Percentiles rank a stretch among this genome's conserved stretches.
Evolutionary conservation across 2,888 invertebrate species (phyloP).

Genomic region (Yponomeuta plumbellus): DNA sequence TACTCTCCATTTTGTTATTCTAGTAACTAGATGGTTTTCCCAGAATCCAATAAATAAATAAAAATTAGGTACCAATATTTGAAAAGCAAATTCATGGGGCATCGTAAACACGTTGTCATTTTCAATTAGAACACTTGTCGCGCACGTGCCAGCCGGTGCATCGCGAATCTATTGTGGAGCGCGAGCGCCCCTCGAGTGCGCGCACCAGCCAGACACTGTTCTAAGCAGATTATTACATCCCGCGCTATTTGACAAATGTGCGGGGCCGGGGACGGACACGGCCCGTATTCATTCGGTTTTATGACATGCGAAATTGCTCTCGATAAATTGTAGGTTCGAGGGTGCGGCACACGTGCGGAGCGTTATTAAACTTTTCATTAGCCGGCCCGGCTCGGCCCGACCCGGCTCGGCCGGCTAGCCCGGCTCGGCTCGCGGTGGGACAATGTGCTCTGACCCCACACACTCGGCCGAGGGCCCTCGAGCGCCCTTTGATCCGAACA

Average conservation of each 20-base stretch:
- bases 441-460: slow-evolving; percentile 18
- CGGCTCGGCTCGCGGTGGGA: not conserved
- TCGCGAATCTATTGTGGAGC: slow-evolving; percentile 26
- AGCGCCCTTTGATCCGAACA: slow-evolving; percentile 4
- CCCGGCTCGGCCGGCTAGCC: no score
- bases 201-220: no score
- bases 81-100: not conserved
- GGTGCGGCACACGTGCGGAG: slow-evolving; percentile 51
- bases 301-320: slow-evolving; percentile 74
- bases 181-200: no score
- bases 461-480: slow-evolving; percentile 13
- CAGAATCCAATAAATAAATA: no score
- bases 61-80: no score
- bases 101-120: not conserved
- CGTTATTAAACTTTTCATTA: slow-evolving; percentile 72
- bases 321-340: slow-evolving; percentile 52
- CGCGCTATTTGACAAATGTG: slow-evolving; percentile 4
- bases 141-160: slow-evolving; percentile 25
- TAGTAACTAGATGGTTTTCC: no score
- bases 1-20: no score
- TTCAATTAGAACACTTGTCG: not conserved
- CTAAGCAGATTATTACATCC: slow-evolving; percentile 13
- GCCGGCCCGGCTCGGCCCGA: no score
- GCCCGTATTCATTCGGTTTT: slow-evolving; percentile 65
- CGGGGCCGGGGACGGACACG: slow-evolving; percentile 31